Evolutionary conservation across 2,888 invertebrate genomes (phyloP).

Genomic region (Caenorhabditis zanzibari): DNA sequence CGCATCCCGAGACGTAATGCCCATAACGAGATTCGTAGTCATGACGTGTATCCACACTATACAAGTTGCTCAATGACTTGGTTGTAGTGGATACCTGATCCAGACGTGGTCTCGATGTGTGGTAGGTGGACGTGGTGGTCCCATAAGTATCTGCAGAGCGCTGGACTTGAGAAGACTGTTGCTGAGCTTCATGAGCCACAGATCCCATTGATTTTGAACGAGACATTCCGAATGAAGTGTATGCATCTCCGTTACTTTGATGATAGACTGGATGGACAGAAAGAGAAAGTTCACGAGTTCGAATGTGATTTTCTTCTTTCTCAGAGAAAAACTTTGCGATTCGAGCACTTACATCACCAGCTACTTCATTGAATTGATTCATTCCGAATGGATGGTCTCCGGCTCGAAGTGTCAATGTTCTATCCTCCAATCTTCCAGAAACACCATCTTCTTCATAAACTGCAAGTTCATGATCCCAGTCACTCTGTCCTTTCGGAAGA

Average conservation of each 20-base stretch:
- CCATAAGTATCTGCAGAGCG: neutral
- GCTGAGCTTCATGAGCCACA: constrained; percentile 24
- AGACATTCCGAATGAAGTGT: constrained; percentile 46
- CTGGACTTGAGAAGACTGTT: constrained; percentile 1
- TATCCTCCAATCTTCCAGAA: constrained; percentile 52
- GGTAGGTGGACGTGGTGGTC: neutral
- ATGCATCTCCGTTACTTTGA: constrained; percentile 23
- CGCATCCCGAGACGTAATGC: constrained; percentile 42
- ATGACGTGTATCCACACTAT: constrained; percentile 25
- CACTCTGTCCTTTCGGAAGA: constrained; percentile 45
- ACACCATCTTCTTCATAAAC: constrained; percentile 58
- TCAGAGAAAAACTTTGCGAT: constrained; percentile 55
- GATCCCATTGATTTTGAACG: constrained; percentile 44
- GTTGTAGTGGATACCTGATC: constrained; percentile 45
- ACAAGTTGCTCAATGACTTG: constrained; percentile 49
- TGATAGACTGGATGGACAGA: constrained; percentile 52
- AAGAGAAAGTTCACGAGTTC: constrained; percentile 40
- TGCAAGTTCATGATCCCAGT: constrained; percentile 57
- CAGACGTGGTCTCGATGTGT: constrained; percentile 13
- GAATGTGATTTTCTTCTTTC: constrained; percentile 31
- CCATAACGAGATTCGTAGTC: constrained; percentile 54
- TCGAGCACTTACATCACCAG: constrained; percentile 18
- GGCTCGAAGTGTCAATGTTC: constrained; percentile 48
- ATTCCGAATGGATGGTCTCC: constrained; percentile 55
- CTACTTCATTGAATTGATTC: constrained; percentile 59